Percentiles rank a stretch among this genome's conserved stretches.
phyloP scores from a whole-genome alignment of 2,888 invertebrate genomes.

The Acanthococcus lagerstroemiae region DNA sequence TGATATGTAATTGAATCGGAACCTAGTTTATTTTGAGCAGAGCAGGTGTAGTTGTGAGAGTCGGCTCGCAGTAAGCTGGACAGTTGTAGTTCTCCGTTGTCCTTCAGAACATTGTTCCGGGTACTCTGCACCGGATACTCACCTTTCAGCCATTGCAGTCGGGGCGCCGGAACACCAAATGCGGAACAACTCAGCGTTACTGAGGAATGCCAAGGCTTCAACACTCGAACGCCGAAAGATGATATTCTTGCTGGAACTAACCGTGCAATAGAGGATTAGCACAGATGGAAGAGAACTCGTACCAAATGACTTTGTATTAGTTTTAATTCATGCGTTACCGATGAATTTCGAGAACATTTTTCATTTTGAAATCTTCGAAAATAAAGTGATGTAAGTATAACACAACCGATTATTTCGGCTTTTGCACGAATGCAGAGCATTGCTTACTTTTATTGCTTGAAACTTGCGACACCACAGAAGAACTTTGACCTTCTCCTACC shows the following conservation, averaged over 20 bases:
- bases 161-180: conserved; percentile 51
- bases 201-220: conserved; percentile 57
- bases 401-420: too few species aligned
- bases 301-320: too few species aligned
- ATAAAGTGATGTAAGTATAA: too few species aligned
- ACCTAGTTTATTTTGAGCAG: conserved; percentile 56
- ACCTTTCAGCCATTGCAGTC: conserved; percentile 54
- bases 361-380: too few species aligned
- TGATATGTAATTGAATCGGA: conserved; percentile 55
- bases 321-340: too few species aligned
- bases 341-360: too few species aligned
- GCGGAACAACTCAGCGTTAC: conserved; percentile 54
- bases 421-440: background rate
- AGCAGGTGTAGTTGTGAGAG: conserved; percentile 60
- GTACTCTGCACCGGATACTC: conserved; percentile 41
- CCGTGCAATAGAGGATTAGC: conserved; percentile 31
- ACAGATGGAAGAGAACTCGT: background rate
- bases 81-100: conserved; percentile 52
- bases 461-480: conserved; percentile 56
- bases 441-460: conserved; percentile 14
- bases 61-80: conserved; percentile 54
- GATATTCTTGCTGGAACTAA: conserved; percentile 57
- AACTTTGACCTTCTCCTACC: conserved; percentile 66
- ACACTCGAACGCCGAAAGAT: conserved; percentile 57
- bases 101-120: conserved; percentile 53